These are phyloP conservation scores for Zaprionus obscuricornis DNA, from an alignment of 2,888 invertebrate species.

Conservation along the genomic window DNA sequence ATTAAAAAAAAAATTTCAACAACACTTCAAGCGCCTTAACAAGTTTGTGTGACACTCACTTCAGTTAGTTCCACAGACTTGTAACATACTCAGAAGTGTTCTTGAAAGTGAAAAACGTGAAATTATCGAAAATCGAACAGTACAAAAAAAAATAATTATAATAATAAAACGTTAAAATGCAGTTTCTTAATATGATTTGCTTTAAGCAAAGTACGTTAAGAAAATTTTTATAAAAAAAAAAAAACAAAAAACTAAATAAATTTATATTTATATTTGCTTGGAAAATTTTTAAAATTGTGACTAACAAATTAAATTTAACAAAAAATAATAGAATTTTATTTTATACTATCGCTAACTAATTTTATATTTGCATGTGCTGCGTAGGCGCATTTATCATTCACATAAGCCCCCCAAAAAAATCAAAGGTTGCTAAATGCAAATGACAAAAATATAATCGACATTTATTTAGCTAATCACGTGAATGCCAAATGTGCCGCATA, in stretches of 20 bases:
- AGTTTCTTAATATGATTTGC: slow-evolving; percentile 72
- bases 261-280: too few species aligned
- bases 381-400: slow-evolving; percentile 33
- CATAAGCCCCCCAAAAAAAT: slow-evolving; percentile 19
- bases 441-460: not conserved
- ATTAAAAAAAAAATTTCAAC: slow-evolving; percentile 5
- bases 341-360: too few species aligned
- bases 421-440: slow-evolving; percentile 17
- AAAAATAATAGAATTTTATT: too few species aligned
- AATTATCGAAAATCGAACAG: slow-evolving; percentile 9
- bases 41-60: slow-evolving; percentile 18
- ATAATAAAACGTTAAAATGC: slow-evolving; percentile 48
- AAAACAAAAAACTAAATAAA: too few species aligned
- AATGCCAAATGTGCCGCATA: too few species aligned
- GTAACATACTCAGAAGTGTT: not conserved
- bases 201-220: slow-evolving; percentile 75
- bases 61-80: not conserved
- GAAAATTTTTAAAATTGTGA: too few species aligned
- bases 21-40: slow-evolving; percentile 22
- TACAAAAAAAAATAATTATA: not conserved
- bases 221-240: slow-evolving; percentile 3
- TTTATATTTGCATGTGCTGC: too few species aligned
- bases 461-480: too few species aligned
- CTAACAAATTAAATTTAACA: too few species aligned
- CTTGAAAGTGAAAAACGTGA: slow-evolving; percentile 20